Conservation (phyloP, 53 echinoderm and acorn worm genomes). For the Henricia sp. region DNA sequence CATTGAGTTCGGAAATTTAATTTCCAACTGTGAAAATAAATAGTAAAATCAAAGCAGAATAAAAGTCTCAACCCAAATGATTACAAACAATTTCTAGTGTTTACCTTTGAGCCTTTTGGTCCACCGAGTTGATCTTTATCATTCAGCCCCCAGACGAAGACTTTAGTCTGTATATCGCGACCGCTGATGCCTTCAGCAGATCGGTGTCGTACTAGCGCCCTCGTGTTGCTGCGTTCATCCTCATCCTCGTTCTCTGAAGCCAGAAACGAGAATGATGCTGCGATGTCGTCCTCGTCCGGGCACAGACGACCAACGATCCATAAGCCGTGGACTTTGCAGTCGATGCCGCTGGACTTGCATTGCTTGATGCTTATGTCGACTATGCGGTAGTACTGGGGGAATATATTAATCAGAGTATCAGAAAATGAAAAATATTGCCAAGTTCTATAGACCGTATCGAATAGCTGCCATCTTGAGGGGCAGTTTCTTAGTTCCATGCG, state of each 20-base stretch:
- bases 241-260: slow-evolving; percentile 89
- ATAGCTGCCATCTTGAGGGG: too few species aligned
- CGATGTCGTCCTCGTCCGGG: slow-evolving; percentile 97
- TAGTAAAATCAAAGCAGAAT: too few species aligned
- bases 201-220: slow-evolving; percentile 69
- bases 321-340: slow-evolving; percentile 97
- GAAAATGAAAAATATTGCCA: too few species aligned
- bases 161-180: slow-evolving; percentile 97
- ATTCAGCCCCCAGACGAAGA: slow-evolving; percentile 98
- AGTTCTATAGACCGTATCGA: too few species aligned
- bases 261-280: slow-evolving; percentile 90
- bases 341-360: slow-evolving; percentile 98
- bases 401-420: too few species aligned
- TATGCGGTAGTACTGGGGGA: slow-evolving; percentile 74
- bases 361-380: slow-evolving; percentile 91
- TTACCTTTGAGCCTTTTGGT: slow-evolving; percentile 96
- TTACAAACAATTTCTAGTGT: neutral
- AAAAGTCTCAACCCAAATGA: neutral
- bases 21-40: too few species aligned
- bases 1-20: too few species aligned
- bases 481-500: too few species aligned
- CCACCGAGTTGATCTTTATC: slow-evolving; percentile 99
- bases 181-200: slow-evolving; percentile 66
- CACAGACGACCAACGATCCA: slow-evolving; percentile 83
- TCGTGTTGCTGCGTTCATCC: slow-evolving; percentile 66